phyloP scores from a whole-genome alignment of 2,113 vertebrate genomes.

The Tinamus guttatus region DNA sequence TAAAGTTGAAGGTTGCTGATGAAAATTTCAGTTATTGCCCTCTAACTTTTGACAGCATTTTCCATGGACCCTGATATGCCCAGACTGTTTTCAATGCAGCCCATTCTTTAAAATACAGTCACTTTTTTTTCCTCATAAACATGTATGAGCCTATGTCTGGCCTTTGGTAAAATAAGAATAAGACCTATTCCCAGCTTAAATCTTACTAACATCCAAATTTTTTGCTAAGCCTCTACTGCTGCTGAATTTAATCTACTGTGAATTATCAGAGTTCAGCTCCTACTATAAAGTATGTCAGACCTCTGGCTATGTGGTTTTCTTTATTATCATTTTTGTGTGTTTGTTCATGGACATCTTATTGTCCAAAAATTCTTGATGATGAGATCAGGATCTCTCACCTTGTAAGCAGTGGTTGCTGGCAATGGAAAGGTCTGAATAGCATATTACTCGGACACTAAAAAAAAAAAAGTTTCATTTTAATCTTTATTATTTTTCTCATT shows the following conservation, averaged over 20 bases:
- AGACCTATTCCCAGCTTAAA: constrained; percentile 52
- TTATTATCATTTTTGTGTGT: constrained; percentile 6
- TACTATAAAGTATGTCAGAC: constrained; percentile 20
- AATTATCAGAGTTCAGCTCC: constrained; percentile 42
- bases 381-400: constrained; percentile 1
- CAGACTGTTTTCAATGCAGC: background rate
- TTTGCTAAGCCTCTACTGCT: constrained; percentile 47
- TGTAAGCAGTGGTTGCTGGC: background rate
- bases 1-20: constrained; percentile 48
- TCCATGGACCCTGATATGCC: constrained; percentile 8
- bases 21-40: constrained; percentile 62
- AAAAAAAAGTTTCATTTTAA: background rate
- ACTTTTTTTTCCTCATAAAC: constrained; percentile 60
- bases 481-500: background rate
- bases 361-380: background rate
- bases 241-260: constrained; percentile 55
- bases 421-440: background rate
- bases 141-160: constrained; percentile 54
- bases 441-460: background rate
- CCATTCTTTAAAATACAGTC: constrained; percentile 60
- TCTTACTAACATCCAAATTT: constrained; percentile 57
- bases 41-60: constrained; percentile 66
- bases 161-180: constrained; percentile 61
- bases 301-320: constrained; percentile 17
- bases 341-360: constrained; percentile 26